These are phyloP conservation scores for Sesia apiformis DNA, from an alignment of 2,888 invertebrate genomes.

Conservation along the genomic window DNA sequence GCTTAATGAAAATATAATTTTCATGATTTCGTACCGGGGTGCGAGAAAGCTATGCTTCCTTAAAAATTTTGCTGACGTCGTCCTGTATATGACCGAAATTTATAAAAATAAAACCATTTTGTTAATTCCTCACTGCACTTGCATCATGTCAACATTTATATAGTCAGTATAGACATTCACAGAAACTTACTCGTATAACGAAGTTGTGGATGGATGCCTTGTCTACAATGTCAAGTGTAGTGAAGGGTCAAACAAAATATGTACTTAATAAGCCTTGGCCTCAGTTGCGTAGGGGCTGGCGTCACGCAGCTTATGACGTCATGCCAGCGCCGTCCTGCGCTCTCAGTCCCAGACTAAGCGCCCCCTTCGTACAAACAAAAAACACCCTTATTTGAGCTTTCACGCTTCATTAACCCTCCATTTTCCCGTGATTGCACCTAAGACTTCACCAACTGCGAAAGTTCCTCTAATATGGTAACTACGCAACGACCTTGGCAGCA, in stretches of 20 bases:
- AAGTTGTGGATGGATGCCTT: background rate
- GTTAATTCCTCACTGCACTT: no score
- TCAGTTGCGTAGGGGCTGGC: slow-evolving; percentile 36
- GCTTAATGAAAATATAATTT: no score
- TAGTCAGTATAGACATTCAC: no score
- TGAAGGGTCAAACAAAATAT: slow-evolving; percentile 27
- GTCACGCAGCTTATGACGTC: slow-evolving; percentile 54
- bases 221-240: slow-evolving; percentile 46
- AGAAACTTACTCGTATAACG: background rate
- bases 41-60: no score
- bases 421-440: background rate
- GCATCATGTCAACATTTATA: no score
- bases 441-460: background rate
- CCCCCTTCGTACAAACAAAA: slow-evolving; percentile 15
- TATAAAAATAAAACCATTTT: no score
- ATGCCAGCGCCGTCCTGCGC: slow-evolving; percentile 21
- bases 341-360: slow-evolving; percentile 30
- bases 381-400: slow-evolving; percentile 8
- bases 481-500: background rate
- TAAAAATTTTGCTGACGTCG: no score
- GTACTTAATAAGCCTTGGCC: slow-evolving; percentile 38
- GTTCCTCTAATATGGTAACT: background rate
- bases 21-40: no score
- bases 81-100: no score
- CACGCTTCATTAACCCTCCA: background rate